Percentiles rank a stretch among this genome's conserved stretches.
These are phyloP conservation scores for Serrognathus titanus DNA, from an alignment of 2,888 invertebrate species.

Conservation along the genomic window DNA sequence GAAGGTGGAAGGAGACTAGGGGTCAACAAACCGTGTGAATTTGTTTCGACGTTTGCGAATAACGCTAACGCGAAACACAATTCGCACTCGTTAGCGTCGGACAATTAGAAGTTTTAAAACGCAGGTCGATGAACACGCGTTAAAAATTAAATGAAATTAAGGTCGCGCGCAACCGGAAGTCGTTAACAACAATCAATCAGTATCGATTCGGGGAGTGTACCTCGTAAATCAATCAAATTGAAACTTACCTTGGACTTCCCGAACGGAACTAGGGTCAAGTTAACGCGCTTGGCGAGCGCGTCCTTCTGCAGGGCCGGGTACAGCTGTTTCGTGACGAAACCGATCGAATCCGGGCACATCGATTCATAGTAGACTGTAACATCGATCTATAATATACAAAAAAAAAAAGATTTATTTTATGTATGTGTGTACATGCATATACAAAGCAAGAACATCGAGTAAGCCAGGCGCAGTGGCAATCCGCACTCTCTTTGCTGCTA, in stretches of 20 bases:
- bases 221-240: too few relatives aligned
- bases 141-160: neutral
- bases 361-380: slow-evolving; percentile 73
- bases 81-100: too few relatives aligned
- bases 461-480: too few relatives aligned
- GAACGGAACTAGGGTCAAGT: slow-evolving; percentile 67
- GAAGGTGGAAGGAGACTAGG: too few relatives aligned
- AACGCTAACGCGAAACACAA: too few relatives aligned
- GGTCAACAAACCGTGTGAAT: too few relatives aligned
- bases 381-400: slow-evolving; percentile 53
- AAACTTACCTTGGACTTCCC: slow-evolving; percentile 66
- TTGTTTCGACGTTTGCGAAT: too few relatives aligned
- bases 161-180: neutral
- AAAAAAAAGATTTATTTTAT: neutral
- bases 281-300: slow-evolving; percentile 57
- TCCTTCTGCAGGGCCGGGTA: slow-evolving; percentile 59
- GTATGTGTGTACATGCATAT: neutral
- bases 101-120: neutral
- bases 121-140: neutral
- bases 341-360: slow-evolving; percentile 70
- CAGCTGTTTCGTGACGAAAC: slow-evolving; percentile 65
- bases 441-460: too few relatives aligned
- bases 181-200: neutral
- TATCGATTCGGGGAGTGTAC: too few relatives aligned
- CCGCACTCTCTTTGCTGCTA: too few relatives aligned